Evolutionary conservation across 2,797 vertebrate genomes (phyloP), one percentile per base, ranked within the genome.

Genomic region (Cossypha polioptera): DNA sequence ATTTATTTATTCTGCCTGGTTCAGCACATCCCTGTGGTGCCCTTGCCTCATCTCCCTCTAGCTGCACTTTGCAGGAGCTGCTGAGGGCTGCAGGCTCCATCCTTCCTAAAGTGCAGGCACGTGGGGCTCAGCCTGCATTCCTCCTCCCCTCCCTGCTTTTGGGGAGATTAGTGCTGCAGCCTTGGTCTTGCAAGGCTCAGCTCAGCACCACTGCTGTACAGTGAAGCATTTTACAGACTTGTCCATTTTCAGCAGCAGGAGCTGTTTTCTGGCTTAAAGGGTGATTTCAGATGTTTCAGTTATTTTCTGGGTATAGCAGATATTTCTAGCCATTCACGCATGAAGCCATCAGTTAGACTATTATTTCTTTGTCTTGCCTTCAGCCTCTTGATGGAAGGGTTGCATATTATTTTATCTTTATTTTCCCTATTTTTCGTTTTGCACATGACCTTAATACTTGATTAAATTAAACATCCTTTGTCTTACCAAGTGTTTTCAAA

Each of bases 401-500:
- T 80, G 36, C 5, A 7, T 82, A 86, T 87, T 66, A 68, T 81
- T 78, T 86, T 8, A 2, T 54, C 76, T 88, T 91, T 55, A 53
- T 86, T 90, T 86, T 74, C 51, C 51, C 69, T 67, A 4, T 13
- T 17, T 66, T 78, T 93, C 38, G 0, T 36, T 88, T 88, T 47
- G 47, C 1, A 0, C 8, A 3, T 88, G 87, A 81, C 62, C 71
- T 93, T 90, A 90, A 86, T 55, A 54, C 48, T 73, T 76, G 47
- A 76, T 92, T 88, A 93, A 93, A 78, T 80, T 80, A 83, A 89
- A 80, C 40, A n/a, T 45, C 33, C 22, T 79, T 87, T 89, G 57
- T 86, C 55, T 71, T 67, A 76, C 10, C 25, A 6, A 83, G 89
- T 54, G 58, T 92, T 88, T 76, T 77, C 91, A 79, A 66, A 57